Evolutionary conservation across 2,113 vertebrate genomes (phyloP).

Genomic region (Typhlomys cinereus): DNA sequence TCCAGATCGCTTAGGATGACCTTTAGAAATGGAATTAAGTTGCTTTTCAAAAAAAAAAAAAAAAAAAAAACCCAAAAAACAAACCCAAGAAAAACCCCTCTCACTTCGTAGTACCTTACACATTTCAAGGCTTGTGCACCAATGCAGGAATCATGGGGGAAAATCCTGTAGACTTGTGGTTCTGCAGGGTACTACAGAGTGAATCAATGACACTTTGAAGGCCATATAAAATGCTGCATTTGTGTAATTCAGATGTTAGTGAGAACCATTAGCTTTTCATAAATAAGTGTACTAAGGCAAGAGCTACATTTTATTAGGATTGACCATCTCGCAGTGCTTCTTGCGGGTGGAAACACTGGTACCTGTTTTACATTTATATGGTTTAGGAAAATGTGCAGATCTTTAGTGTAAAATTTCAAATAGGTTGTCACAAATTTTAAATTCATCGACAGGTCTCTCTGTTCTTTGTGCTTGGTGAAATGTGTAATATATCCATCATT

Average conservation of each 20-base stretch:
- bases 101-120: background rate
- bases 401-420: conserved; percentile 62
- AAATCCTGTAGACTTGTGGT: background rate
- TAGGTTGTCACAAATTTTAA: conserved; percentile 69
- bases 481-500: conserved; percentile 77
- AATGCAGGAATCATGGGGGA: background rate
- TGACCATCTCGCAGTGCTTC: background rate
- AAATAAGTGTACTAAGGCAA: background rate
- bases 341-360: background rate
- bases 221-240: background rate
- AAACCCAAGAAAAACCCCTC: too few relatives aligned
- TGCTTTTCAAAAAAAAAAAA: background rate
- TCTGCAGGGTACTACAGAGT: background rate
- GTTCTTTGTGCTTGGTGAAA: conserved; percentile 74
- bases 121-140: background rate
- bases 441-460: conserved; percentile 63
- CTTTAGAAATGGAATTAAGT: conserved; percentile 40
- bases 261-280: conserved; percentile 12
- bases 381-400: conserved; percentile 27
- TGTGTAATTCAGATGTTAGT: conserved; percentile 28
- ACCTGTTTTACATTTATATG: conserved; percentile 59
- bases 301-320: background rate
- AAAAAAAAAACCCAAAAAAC: too few relatives aligned
- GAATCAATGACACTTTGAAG: background rate
- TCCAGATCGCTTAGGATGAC: conserved; percentile 54